A percentile compares a stretch with the other conserved stretches of the same genome.
Evolutionary conservation across 1,140 invertebrate genomes (phyloP).

Genomic region (Euschistus heros): DNA sequence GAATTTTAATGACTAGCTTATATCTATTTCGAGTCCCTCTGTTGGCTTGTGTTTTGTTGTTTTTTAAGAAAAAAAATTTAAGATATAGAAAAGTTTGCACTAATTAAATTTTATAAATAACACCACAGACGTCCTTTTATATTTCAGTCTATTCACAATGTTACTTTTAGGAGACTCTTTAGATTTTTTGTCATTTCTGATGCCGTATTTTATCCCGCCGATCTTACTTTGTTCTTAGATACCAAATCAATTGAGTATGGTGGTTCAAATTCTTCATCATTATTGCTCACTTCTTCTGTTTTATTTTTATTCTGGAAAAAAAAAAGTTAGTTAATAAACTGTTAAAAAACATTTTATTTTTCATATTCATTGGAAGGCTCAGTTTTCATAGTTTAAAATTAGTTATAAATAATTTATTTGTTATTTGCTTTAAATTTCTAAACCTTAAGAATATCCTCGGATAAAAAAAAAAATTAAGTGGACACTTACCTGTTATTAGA

Average conservation of each 20-base stretch:
- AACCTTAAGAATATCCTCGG: not conserved
- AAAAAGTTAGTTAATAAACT: not conserved
- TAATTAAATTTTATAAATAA: not conserved
- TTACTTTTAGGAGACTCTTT: not conserved
- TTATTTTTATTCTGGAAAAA: slow-evolving; percentile 20
- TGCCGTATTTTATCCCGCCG: slow-evolving; percentile 27
- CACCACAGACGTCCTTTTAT: not conserved
- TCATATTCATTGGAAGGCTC: not conserved
- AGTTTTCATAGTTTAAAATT: not conserved
- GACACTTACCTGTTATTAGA: slow-evolving; percentile 9
- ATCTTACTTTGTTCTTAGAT: slow-evolving; percentile 18
- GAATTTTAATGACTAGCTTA: slow-evolving; percentile 15
- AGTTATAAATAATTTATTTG: not conserved
- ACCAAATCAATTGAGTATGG: slow-evolving; percentile 29
- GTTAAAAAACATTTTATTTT: not conserved
- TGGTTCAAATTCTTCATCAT: slow-evolving; percentile 34
- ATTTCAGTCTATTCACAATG: not conserved
- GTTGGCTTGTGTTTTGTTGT: slow-evolving; percentile 21
- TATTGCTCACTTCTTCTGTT: slow-evolving; percentile 16
- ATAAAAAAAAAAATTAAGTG: not conserved
- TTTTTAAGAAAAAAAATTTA: not conserved
- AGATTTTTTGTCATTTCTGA: slow-evolving; percentile 25
- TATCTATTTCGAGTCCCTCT: not conserved
- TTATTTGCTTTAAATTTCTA: not conserved
- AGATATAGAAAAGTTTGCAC: not conserved